Evolutionary conservation across 2,888 invertebrate species (phyloP).

Genomic region (Diplazon laetatorius): DNA sequence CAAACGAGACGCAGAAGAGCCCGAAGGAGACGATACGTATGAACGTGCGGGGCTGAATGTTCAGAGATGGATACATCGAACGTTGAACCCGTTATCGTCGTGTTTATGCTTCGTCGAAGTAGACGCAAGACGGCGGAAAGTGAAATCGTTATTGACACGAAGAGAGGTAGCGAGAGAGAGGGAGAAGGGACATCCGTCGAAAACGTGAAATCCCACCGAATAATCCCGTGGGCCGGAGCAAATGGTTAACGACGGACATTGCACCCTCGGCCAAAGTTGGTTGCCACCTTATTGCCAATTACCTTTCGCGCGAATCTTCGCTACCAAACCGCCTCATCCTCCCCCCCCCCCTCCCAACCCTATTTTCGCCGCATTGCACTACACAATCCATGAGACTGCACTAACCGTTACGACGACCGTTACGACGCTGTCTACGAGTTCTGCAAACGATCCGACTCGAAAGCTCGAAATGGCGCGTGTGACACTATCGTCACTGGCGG

Average conservation of each 20-base stretch:
- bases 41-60: background rate
- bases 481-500: constrained; percentile 10
- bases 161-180: background rate
- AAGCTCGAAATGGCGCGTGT: constrained; percentile 55
- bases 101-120: constrained; percentile 12
- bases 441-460: constrained; percentile 63
- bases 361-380: constrained; percentile 51
- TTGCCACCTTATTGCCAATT: constrained; percentile 68
- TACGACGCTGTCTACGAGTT: constrained; percentile 66
- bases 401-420: constrained; percentile 66
- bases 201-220: constrained; percentile 24
- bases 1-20: background rate
- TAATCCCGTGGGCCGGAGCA: constrained; percentile 27
- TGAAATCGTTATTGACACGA: constrained; percentile 26
- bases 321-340: too few relatives aligned
- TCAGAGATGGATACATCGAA: constrained; percentile 11
- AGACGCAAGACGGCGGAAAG: constrained; percentile 7
- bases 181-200: constrained; percentile 31
- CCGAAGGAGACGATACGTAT: background rate
- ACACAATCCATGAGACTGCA: constrained; percentile 52
- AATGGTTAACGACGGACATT: constrained; percentile 26
- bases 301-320: constrained; percentile 37
- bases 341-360: too few relatives aligned
- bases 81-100: constrained; percentile 35
- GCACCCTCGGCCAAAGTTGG: constrained; percentile 38